These are phyloP conservation scores for Oncorhynchus kisutch DNA, from an alignment of 2,113 vertebrate species.

Conservation along the genomic window DNA sequence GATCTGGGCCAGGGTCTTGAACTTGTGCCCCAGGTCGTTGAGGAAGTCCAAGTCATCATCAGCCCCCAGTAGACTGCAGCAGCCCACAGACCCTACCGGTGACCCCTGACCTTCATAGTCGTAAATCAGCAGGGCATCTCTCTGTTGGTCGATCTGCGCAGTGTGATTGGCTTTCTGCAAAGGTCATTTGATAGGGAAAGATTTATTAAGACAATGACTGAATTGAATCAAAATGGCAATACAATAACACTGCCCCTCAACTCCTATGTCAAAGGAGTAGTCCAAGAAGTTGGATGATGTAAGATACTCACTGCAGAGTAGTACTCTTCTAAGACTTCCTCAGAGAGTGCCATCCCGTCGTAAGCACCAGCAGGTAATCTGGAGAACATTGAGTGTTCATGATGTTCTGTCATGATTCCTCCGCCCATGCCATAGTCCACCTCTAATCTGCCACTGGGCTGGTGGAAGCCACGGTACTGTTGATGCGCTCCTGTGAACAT, in stretches of 20 bases:
- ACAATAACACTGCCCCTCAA: no score
- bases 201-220: background rate
- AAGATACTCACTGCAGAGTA: constrained; percentile 62
- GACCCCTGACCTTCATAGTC: constrained; percentile 82
- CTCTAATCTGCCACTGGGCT: background rate
- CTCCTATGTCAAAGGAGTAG: no score
- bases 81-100: constrained; percentile 83
- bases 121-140: constrained; percentile 77
- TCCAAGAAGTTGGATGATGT: background rate
- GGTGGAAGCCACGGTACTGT: constrained; percentile 21
- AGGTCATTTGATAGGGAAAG: constrained; percentile 19
- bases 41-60: constrained; percentile 84
- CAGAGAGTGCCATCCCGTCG: constrained; percentile 62
- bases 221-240: no score
- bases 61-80: constrained; percentile 86
- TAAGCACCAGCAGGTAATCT: constrained; percentile 8
- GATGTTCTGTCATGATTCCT: background rate
- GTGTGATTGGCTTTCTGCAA: constrained; percentile 82
- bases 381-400: constrained; percentile 3
- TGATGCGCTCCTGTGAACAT: constrained; percentile 15
- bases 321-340: constrained; percentile 61
- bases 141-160: constrained; percentile 43
- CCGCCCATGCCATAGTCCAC: background rate
- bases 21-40: constrained; percentile 86
- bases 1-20: constrained; percentile 89